phyloP scores from a whole-genome alignment of 2,113 vertebrate species.

The Recurvirostra avosetta region DNA sequence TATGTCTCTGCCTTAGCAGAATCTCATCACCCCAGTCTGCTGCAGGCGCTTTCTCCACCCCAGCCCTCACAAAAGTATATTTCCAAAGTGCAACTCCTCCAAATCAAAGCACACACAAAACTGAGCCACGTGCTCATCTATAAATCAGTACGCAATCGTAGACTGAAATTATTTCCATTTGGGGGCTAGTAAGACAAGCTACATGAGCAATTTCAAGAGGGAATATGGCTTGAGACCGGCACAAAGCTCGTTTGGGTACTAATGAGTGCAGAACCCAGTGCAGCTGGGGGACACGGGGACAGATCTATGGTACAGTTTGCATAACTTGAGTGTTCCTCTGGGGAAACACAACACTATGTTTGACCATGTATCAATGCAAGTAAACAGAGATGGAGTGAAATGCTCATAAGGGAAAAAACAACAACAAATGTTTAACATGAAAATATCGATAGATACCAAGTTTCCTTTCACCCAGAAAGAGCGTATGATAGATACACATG shows the following conservation, averaged over 20 bases:
- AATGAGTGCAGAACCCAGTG: fast-evolving
- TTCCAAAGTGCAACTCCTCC: not conserved
- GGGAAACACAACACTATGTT: not conserved
- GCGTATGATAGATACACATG: not conserved
- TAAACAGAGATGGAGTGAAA: not conserved
- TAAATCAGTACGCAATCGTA: not conserved
- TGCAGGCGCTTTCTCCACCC: not conserved
- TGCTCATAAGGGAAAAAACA: not conserved
- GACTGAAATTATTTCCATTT: not conserved
- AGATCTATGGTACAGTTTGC: not conserved
- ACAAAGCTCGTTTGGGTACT: not conserved
- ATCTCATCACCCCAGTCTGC: not conserved
- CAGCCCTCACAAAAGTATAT: not conserved
- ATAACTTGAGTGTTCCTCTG: not conserved
- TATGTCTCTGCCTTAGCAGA: not conserved
- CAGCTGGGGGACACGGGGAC: fast-evolving
- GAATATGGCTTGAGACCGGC: not conserved
- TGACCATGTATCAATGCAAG: not conserved
- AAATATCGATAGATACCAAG: not conserved
- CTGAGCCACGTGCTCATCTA: not conserved
- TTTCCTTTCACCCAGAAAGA: slow-evolving; percentile 10
- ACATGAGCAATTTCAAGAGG: not conserved
- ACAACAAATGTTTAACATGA: not conserved
- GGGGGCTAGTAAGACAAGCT: not conserved
- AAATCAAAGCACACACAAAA: not conserved